These are phyloP conservation scores for Meloe dianella DNA, from an alignment of 2,888 invertebrate genomes.

Conservation along the genomic window DNA sequence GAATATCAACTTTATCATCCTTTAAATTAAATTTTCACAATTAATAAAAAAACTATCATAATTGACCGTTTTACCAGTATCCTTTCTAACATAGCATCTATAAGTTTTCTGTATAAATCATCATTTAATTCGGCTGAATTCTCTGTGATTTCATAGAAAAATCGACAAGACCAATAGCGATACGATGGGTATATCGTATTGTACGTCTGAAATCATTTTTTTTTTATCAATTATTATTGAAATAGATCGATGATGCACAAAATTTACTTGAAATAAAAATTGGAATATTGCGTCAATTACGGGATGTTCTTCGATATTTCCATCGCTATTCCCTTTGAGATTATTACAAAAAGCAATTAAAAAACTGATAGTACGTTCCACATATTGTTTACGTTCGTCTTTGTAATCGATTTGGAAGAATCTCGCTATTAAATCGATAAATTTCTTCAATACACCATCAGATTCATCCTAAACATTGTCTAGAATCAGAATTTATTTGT, in stretches of 20 bases:
- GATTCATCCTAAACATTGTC: not conserved
- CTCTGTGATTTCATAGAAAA: constrained; percentile 76
- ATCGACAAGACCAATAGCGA: constrained; percentile 77
- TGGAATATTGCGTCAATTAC: constrained; percentile 68
- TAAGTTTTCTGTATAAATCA: constrained; percentile 74
- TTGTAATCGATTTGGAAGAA: not conserved
- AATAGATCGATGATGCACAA: not conserved
- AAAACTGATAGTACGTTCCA: not conserved
- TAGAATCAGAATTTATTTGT: not conserved
- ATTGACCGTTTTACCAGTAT: constrained; percentile 61
- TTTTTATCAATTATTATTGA: constrained; percentile 15
- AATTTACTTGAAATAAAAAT: constrained; percentile 66
- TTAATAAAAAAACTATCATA: not conserved
- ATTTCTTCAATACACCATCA: not conserved
- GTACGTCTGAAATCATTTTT: constrained; percentile 53
- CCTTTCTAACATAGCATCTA: constrained; percentile 71
- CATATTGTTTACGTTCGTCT: not conserved
- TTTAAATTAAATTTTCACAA: constrained; percentile 47
- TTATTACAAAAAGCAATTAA: not conserved
- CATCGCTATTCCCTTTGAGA: not conserved
- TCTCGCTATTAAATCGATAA: not conserved
- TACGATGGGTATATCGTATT: constrained; percentile 63
- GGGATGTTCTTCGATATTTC: constrained; percentile 40
- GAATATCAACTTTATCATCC: constrained; percentile 77
- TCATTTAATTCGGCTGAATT: constrained; percentile 77